Base-by-base conservation (phyloP, 2,797 vertebrate genomes). In the Spatula versicolor region DNA sequence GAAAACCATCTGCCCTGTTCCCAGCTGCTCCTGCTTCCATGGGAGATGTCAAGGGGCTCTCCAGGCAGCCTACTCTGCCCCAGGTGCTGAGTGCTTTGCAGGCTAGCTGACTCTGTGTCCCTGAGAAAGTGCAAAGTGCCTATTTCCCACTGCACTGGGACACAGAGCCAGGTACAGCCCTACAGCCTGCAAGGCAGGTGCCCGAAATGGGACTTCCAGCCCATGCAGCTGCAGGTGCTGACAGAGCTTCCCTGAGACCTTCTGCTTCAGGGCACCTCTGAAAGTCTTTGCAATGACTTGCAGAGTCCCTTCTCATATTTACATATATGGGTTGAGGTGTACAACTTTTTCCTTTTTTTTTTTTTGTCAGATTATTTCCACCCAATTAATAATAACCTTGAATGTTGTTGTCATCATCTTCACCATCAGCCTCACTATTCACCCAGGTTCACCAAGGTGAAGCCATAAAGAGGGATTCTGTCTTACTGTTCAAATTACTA, bases 131-230 rank as follows among this genome's bases (percentile, higher is more conserved):
- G 11, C 46, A 67, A 10, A 21, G 7, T 25, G 7, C 2, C 0
- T 46, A 17, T 28, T 12, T 48, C n/a, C 18, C 19, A 22, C 8
- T 20, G 28, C 1, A 0, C 30, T 0, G 0, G 19, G 19, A 37
- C 20, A 62, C 35, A 68, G 56, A 76, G 66, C 17, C 50, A 63
- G 45, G 8, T 81, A 41, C 11, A 76, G 22, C 31, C 67, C 43
- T 77, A n/a, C 30, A 60, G n/a, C 13, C 52, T 50, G 39, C n/a
- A 71, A 80, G 13, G n/a, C 43, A 73, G 14, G 39, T 37, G 25
- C 7, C 35, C 21, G 37, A 10, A 81, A 74, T 1, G 7, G 11
- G 10, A 8, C 7, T 56, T 67, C 14, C 64, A 79, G 46, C 25
- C 46, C 56, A 9, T 9, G 28, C 26, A 62, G 25, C 54, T 50